These are phyloP conservation scores for Eucidaris tribuloides DNA, from an alignment of 35 echinoderm and acorn worm species.

Conservation along the genomic window DNA sequence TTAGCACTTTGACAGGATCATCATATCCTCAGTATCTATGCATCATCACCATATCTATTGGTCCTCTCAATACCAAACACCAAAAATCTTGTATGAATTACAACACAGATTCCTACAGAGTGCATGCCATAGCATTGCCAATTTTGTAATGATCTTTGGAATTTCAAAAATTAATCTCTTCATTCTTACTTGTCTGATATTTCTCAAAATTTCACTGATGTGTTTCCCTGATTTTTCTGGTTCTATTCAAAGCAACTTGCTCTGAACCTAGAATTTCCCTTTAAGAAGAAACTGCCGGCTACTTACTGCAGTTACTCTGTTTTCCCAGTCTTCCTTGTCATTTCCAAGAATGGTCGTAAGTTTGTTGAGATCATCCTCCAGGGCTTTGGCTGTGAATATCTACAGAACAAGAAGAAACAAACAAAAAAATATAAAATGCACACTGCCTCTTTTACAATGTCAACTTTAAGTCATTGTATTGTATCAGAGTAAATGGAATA, in stretches of 20 bases:
- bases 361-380: constrained; percentile 85
- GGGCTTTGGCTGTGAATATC: constrained; percentile 70
- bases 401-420: constrained; percentile 22
- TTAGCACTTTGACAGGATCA: too few species aligned
- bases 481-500: too few species aligned
- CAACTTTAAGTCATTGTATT: not conserved
- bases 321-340: constrained; percentile 92
- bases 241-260: not conserved
- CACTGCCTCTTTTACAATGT: not conserved
- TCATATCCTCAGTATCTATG: too few species aligned
- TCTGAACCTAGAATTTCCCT: not conserved
- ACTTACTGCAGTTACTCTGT: constrained; percentile 82
- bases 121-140: not conserved
- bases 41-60: too few species aligned
- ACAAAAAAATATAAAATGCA: not conserved
- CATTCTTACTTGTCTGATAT: not conserved
- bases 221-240: not conserved
- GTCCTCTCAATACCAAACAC: too few species aligned
- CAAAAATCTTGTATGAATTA: too few species aligned
- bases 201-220: not conserved
- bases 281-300: not conserved
- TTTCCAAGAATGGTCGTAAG: constrained; percentile 64
- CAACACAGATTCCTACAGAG: too few species aligned
- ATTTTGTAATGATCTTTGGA: not conserved
- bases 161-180: not conserved